Conservation (phyloP, 2,113 vertebrate species). For the Leucosticte australis region DNA sequence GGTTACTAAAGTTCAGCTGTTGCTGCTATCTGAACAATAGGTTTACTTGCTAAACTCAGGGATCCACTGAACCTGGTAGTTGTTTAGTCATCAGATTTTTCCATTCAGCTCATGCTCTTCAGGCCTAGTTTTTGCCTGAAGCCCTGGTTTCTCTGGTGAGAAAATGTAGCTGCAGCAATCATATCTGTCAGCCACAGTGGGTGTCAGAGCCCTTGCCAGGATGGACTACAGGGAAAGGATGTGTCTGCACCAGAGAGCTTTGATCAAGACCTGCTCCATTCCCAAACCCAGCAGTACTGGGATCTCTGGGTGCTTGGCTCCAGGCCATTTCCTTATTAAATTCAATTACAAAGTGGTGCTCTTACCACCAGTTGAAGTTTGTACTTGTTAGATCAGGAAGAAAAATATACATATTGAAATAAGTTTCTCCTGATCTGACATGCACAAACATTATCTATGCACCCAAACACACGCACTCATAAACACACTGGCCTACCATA, state of each 20-base stretch:
- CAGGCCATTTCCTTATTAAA: constrained; percentile 21
- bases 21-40: neutral
- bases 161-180: neutral
- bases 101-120: neutral
- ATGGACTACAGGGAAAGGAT: neutral
- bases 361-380: constrained; percentile 5
- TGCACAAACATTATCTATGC: neutral
- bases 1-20: neutral
- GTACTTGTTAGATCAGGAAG: constrained; percentile 46
- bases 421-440: constrained; percentile 10
- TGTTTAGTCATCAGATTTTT: neutral
- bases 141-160: neutral
- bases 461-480: neutral
- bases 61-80: neutral
- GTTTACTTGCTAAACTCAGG: neutral
- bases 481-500: neutral
- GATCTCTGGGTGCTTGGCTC: neutral
- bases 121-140: neutral
- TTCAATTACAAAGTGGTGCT: neutral
- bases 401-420: constrained; percentile 4
- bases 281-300: neutral
- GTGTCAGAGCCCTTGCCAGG: neutral
- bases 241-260: neutral
- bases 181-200: neutral
- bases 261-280: neutral